phyloP scores from a whole-genome alignment of 2,797 vertebrate genomes.

The Helarctos malayanus region DNA sequence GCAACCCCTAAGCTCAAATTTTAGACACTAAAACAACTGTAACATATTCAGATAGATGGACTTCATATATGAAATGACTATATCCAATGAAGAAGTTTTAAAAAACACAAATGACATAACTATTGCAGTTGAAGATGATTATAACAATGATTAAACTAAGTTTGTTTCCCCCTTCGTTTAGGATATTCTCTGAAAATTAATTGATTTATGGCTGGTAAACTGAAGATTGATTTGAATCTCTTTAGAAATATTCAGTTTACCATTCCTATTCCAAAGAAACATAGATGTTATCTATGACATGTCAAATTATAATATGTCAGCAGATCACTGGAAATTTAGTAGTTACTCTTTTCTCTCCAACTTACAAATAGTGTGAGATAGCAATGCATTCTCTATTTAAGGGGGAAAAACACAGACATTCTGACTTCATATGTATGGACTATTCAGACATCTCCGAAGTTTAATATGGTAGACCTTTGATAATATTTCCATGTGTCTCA shows the following conservation, averaged over 20 bases:
- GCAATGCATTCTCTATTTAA: background rate
- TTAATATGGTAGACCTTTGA: background rate
- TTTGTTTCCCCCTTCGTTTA: background rate
- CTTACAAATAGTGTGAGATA: background rate
- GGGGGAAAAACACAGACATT: background rate
- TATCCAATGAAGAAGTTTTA: background rate
- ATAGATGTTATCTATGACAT: background rate
- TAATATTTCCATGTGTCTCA: slow-evolving; percentile 25
- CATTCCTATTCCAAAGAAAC: background rate
- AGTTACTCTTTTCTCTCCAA: background rate
- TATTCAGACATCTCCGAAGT: background rate
- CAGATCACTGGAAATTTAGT: background rate
- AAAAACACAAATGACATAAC: background rate
- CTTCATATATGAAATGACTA: background rate
- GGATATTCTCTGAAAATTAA: slow-evolving; percentile 26
- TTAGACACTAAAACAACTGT: background rate
- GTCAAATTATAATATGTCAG: background rate
- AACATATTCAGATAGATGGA: background rate
- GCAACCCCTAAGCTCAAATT: background rate
- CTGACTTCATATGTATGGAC: background rate
- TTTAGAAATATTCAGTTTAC: background rate
- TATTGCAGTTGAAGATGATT: background rate
- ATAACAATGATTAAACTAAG: background rate
- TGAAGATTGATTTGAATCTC: background rate
- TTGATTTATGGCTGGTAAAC: background rate